Percentiles rank a stretch among this genome's conserved stretches.
These are phyloP conservation scores for Girardia tigrina DNA, from an alignment of 2,888 invertebrate genomes.

Conservation along the genomic window DNA sequence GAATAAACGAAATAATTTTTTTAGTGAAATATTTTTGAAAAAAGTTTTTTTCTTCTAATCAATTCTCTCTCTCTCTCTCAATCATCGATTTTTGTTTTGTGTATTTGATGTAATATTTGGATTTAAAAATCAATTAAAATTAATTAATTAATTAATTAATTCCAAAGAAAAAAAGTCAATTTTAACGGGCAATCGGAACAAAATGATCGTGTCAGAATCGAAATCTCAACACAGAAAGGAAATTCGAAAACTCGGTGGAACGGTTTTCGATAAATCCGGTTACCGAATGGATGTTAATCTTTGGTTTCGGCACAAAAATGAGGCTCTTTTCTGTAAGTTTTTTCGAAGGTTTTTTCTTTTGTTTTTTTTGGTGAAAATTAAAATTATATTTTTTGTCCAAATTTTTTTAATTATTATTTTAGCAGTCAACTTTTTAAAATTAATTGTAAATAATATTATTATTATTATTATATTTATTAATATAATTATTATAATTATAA, in stretches of 20 bases:
- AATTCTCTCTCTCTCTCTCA: not conserved
- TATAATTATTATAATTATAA: not conserved
- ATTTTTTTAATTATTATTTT: not conserved
- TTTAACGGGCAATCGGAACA: too few species aligned
- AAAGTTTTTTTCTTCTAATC: not conserved
- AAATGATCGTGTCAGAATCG: not conserved
- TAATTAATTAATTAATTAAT: not conserved
- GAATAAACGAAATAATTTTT: not conserved
- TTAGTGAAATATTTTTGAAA: not conserved
- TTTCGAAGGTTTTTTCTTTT: not conserved
- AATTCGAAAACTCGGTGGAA: slow-evolving; percentile 15
- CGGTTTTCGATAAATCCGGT: slow-evolving; percentile 29
- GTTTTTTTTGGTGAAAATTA: not conserved
- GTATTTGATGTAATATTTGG: too few species aligned
- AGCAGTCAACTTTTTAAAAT: not conserved
- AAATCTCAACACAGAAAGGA: not conserved
- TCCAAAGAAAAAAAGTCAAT: not conserved
- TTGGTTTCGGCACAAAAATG: slow-evolving; percentile 37
- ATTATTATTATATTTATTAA: not conserved
- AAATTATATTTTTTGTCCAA: not conserved
- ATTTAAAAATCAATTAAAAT: not conserved
- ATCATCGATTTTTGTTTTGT: not conserved
- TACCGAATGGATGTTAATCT: slow-evolving; percentile 37
- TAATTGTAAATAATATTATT: not conserved
- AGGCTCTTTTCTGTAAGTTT: slow-evolving; percentile 36